Evolutionary conservation across 2,888 invertebrate genomes (phyloP).

Genomic region (Sarcophaga caerulescens): DNA sequence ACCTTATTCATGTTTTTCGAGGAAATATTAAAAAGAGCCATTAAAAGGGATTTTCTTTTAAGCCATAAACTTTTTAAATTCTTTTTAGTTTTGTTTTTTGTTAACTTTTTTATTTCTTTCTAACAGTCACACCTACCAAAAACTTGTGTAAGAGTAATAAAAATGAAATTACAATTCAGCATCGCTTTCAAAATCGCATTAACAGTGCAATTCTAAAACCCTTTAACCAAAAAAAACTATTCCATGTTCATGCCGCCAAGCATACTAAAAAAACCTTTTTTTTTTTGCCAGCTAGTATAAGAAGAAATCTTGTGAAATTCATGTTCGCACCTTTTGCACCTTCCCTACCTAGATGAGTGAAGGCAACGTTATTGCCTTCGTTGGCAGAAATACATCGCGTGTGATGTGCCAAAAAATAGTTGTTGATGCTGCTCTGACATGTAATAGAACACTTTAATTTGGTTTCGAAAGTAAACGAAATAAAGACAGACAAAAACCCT

Average conservation of each 20-base stretch:
- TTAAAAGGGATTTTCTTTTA: neutral
- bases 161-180: neutral
- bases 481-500: slow-evolving; percentile 1
- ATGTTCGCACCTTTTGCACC: slow-evolving; percentile 22
- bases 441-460: slow-evolving; percentile 57
- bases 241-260: neutral
- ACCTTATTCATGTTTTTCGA: no score
- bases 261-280: neutral
- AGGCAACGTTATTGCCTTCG: neutral
- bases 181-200: neutral
- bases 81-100: neutral
- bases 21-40: neutral
- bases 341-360: neutral
- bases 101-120: neutral
- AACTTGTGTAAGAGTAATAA: neutral
- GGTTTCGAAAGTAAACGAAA: slow-evolving; percentile 22
- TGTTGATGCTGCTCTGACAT: slow-evolving; percentile 53
- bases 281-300: neutral
- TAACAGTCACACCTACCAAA: slow-evolving; percentile 32
- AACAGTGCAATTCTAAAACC: slow-evolving; percentile 9
- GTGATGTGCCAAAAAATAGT: slow-evolving; percentile 31
- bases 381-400: slow-evolving; percentile 40
- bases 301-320: slow-evolving; percentile 23
- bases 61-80: neutral
- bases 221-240: neutral